Evolutionary conservation across 2,888 invertebrate genomes (phyloP).

Genomic region (Sphaerophoria taeniata): DNA sequence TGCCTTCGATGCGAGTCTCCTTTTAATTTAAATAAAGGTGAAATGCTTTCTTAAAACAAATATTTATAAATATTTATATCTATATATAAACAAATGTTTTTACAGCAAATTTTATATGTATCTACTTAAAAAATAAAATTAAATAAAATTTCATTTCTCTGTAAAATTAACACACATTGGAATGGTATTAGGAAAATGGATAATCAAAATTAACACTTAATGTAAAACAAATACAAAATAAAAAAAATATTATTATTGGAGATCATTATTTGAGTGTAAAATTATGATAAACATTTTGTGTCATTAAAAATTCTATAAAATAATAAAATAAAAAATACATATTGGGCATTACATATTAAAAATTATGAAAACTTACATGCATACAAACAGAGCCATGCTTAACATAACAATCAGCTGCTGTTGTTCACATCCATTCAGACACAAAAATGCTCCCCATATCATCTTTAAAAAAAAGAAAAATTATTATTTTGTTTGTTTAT

Average conservation of each 20-base stretch:
- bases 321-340: constrained; percentile 25
- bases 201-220: constrained; percentile 35
- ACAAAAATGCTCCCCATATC: constrained; percentile 62
- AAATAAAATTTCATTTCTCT: constrained; percentile 28
- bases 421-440: constrained; percentile 53
- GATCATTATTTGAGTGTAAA: constrained; percentile 34
- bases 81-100: constrained; percentile 38
- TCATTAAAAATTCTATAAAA: constrained; percentile 30
- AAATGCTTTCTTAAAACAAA: constrained; percentile 50
- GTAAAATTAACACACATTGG: constrained; percentile 15
- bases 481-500: constrained; percentile 8
- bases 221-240: neutral
- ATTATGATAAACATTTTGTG: constrained; percentile 15
- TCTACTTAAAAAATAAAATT: constrained; percentile 36
- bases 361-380: constrained; percentile 23
- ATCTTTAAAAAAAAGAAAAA: constrained; percentile 25
- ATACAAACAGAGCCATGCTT: neutral
- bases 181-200: constrained; percentile 59
- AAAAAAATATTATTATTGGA: constrained; percentile 21
- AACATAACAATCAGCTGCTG: constrained; percentile 46
- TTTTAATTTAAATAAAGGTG: constrained; percentile 47
- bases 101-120: constrained; percentile 55
- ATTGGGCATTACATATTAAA: constrained; percentile 50
- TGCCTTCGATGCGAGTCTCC: constrained; percentile 65
- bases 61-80: constrained; percentile 12